phyloP scores from a whole-genome alignment of 1,140 invertebrate species.

The Micrasema minimum region DNA sequence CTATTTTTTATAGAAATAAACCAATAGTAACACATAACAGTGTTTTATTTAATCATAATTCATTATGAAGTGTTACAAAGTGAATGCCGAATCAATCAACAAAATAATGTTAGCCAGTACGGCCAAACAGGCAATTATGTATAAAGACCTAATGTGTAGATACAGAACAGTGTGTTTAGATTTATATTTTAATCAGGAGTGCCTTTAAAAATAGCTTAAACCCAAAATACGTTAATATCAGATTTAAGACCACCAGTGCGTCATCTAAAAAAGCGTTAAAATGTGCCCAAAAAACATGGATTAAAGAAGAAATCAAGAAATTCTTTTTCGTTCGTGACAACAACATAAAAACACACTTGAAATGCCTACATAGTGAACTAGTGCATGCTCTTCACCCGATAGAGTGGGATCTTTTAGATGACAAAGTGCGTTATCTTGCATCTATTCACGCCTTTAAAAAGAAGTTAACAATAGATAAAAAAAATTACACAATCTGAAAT shows the following conservation, averaged over 20 bases:
- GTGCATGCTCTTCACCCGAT: neutral
- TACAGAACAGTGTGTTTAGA: neutral
- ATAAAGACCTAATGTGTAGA: neutral
- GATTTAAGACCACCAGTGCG: neutral
- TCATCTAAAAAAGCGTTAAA: neutral
- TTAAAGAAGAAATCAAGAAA: neutral
- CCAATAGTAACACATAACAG: too few species aligned
- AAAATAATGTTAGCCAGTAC: neutral
- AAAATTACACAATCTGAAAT: neutral
- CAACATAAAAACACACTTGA: neutral
- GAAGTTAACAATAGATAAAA: neutral
- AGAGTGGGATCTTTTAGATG: neutral
- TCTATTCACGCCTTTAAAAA: neutral
- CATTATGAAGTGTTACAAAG: too few species aligned
- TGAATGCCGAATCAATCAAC: neutral
- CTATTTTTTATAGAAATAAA: too few species aligned
- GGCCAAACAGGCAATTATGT: neutral
- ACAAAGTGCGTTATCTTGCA: neutral
- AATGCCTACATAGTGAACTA: neutral
- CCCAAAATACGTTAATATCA: neutral
- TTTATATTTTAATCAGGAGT: neutral
- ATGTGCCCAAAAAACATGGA: neutral
- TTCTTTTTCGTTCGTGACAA: neutral
- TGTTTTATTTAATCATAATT: too few species aligned
- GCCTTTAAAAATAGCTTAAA: neutral